Evolutionary conservation across 2,888 invertebrate species (phyloP), one percentile per base, ranked within the genome.

Genomic region (Dasypolia templi): DNA sequence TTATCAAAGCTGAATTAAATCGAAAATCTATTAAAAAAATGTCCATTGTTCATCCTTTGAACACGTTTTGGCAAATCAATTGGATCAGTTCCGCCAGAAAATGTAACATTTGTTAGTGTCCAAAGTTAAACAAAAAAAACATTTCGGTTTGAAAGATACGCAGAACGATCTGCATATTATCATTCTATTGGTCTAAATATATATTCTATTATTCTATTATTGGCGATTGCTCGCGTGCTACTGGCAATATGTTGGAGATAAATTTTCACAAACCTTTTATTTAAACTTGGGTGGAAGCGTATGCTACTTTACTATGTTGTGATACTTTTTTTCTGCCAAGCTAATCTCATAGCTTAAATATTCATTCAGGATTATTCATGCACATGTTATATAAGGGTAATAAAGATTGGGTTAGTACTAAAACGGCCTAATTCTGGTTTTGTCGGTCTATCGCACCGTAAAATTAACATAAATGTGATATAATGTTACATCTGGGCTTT

Each of bases 31-130:
- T 69, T 77, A 39, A 1, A 51, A 51, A 55, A 73, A 62, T 63
- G 42, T 49, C 17, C 17, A 46, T 59, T 69, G 58, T 32, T 67
- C 44, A 49, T 63, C 46, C 22, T 14, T 56, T 35, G 66, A 69
- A 44, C 67, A 78, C 59, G 58, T 70, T 71, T 81, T 79, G 82
- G 67, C 70, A 79, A 79, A 71, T 75, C 64, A 79, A 72, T 66
- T 69, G 42, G 29, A 71, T 44, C 62, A 51, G 75, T 79, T 79
- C 65, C 46, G 82, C 46, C 74, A 74, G 78, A 70, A 63, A 64
- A 74, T 78, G n/a, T 29, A 64, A 61, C 67, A 78, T 49, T 78
- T 82, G 42, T 78, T 63, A 59, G 35, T 74, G 74, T 63, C 29
- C 58, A 56, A 81, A 68, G 63, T 61, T n/a, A n/a, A n/a, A n/a